A percentile compares a stretch with the other conserved stretches of the same genome.
These are phyloP conservation scores for Oryzias celebensis DNA, from an alignment of 2,113 vertebrate genomes.

Conservation along the genomic window DNA sequence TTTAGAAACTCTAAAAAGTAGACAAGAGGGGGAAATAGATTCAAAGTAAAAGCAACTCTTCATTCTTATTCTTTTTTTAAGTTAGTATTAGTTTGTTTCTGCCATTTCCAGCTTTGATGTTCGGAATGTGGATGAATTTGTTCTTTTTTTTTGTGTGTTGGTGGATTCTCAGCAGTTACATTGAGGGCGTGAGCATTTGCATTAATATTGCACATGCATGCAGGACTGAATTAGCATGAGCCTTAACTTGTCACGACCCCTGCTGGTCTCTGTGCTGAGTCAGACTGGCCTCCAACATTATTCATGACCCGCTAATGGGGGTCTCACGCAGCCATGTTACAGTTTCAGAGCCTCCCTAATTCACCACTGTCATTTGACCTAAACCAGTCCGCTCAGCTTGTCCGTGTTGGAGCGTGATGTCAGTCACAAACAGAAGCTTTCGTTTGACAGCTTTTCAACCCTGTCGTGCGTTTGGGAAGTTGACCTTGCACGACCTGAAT, in stretches of 20 bases:
- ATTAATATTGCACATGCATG: background rate
- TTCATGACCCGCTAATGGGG: background rate
- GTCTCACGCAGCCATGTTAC: constrained; percentile 2
- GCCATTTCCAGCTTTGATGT: too few relatives aligned
- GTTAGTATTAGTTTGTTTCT: too few relatives aligned
- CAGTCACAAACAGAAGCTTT: constrained; percentile 21
- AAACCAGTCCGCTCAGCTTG: constrained; percentile 13
- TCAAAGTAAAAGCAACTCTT: too few relatives aligned
- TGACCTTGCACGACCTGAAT: constrained; percentile 27
- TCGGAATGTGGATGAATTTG: background rate
- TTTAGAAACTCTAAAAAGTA: too few relatives aligned
- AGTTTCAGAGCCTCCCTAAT: background rate
- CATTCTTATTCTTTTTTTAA: too few relatives aligned
- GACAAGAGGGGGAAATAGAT: too few relatives aligned
- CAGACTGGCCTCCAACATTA: background rate
- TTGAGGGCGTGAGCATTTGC: background rate
- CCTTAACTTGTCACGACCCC: constrained; percentile 5
- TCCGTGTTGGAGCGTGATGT: constrained; percentile 3
- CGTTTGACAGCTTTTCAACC: constrained; percentile 37
- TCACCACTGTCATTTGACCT: constrained; percentile 11
- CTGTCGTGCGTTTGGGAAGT: constrained; percentile 18
- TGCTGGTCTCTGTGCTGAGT: constrained; percentile 18
- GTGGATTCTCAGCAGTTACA: background rate
- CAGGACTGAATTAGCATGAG: background rate
- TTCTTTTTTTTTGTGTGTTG: background rate